Conservation (phyloP, 2,888 invertebrate species). For the Metopia argyrocephala region DNA sequence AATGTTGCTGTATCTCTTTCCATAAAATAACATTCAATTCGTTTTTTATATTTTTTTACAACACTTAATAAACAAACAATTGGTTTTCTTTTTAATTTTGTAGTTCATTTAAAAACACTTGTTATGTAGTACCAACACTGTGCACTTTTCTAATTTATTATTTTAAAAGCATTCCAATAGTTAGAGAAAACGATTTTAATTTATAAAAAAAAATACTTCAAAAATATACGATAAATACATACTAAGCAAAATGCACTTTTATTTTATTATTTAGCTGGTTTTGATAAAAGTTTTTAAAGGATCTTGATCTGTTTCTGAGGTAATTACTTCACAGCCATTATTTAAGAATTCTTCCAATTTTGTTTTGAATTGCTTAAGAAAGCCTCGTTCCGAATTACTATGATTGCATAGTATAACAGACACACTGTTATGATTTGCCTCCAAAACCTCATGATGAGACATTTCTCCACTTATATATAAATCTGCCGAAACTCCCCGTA, state of each 20-base stretch:
- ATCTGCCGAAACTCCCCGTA: slow-evolving; percentile 86
- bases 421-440: slow-evolving; percentile 88
- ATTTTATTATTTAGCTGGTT: not conserved
- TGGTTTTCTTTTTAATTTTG: not conserved
- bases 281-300: slow-evolving; percentile 82
- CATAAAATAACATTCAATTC: slow-evolving; percentile 20
- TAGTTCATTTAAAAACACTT: slow-evolving; percentile 22
- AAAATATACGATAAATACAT: slow-evolving; percentile 6
- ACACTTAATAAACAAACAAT: no score
- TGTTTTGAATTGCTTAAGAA: slow-evolving; percentile 82
- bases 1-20: slow-evolving; percentile 24
- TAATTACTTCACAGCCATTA: slow-evolving; percentile 80
- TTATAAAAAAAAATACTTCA: slow-evolving; percentile 40
- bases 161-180: slow-evolving; percentile 27
- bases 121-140: slow-evolving; percentile 46
- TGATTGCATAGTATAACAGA: slow-evolving; percentile 94
- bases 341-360: slow-evolving; percentile 75
- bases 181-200: slow-evolving; percentile 32
- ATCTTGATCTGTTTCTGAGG: slow-evolving; percentile 87
- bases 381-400: slow-evolving; percentile 95
- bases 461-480: slow-evolving; percentile 95
- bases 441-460: slow-evolving; percentile 95
- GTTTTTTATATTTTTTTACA: not conserved
- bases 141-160: slow-evolving; percentile 19
- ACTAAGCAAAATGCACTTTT: slow-evolving; percentile 33